Evolutionary conservation across 2,888 invertebrate genomes (phyloP).

Genomic region (Leptopilina myrica): DNA sequence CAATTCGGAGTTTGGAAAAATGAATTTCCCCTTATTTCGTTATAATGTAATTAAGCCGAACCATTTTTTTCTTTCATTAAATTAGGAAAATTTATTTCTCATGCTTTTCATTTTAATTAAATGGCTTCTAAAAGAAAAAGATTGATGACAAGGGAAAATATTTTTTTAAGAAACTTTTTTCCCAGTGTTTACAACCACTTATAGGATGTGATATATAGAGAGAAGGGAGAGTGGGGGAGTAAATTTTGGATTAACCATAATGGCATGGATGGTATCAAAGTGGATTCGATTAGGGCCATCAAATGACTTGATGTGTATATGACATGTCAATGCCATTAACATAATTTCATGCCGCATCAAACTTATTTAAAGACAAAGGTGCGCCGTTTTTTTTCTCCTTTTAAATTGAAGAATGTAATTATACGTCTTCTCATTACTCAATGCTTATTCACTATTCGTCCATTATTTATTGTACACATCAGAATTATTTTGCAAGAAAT

Average conservation of each 20-base stretch:
- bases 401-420: background rate
- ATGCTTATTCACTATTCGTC: background rate
- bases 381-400: background rate
- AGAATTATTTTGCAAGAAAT: too few species aligned
- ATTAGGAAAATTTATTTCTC: too few species aligned
- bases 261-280: constrained; percentile 9
- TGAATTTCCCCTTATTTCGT: too few species aligned
- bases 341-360: constrained; percentile 11
- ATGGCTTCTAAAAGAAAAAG: too few species aligned
- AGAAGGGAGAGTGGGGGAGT: background rate
- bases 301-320: background rate
- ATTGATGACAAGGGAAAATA: too few species aligned
- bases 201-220: background rate
- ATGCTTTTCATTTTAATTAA: too few species aligned
- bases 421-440: background rate
- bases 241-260: constrained; percentile 3
- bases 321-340: constrained; percentile 11
- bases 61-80: too few species aligned
- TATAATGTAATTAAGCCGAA: too few species aligned
- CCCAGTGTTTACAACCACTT: background rate
- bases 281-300: constrained; percentile 7
- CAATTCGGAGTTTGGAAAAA: too few species aligned
- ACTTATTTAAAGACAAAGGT: background rate
- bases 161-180: background rate
- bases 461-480: too few species aligned